phyloP scores from a whole-genome alignment of 2,888 invertebrate species.

The Caenorhabditis zanzibari region DNA sequence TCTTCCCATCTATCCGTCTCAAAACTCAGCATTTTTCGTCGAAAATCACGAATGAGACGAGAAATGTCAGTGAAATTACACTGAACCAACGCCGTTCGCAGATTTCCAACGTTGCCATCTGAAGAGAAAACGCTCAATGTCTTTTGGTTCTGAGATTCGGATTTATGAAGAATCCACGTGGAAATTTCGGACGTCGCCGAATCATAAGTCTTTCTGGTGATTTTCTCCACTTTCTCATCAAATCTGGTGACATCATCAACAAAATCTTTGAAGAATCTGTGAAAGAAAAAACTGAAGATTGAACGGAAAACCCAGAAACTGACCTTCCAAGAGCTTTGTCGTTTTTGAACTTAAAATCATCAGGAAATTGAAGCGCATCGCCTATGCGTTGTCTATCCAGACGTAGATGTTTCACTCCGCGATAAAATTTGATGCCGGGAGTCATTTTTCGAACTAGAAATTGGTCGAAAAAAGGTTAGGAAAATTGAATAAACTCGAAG shows the following conservation, averaged over 20 bases:
- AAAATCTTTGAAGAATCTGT: slow-evolving; percentile 51
- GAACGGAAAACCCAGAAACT: too few relatives aligned
- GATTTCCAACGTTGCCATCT: background rate
- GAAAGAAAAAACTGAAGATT: background rate
- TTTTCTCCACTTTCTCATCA: slow-evolving; percentile 39
- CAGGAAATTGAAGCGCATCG: slow-evolving; percentile 29
- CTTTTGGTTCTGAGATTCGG: background rate
- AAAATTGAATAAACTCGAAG: too few relatives aligned
- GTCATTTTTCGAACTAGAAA: slow-evolving; percentile 29
- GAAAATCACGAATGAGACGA: slow-evolving; percentile 38
- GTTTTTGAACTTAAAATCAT: slow-evolving; percentile 9
- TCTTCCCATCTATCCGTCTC: background rate
- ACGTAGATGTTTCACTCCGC: slow-evolving; percentile 19
- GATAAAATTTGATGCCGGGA: slow-evolving; percentile 43
- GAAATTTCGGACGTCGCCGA: slow-evolving; percentile 26
- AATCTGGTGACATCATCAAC: slow-evolving; percentile 54
- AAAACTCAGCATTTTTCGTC: slow-evolving; percentile 17
- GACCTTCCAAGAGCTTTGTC: slow-evolving; percentile 1
- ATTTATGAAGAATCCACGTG: slow-evolving; percentile 20
- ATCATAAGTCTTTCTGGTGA: slow-evolving; percentile 30
- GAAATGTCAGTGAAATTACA: slow-evolving; percentile 69
- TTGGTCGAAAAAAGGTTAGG: background rate
- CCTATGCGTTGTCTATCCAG: slow-evolving; percentile 7
- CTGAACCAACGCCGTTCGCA: slow-evolving; percentile 64
- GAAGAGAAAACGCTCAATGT: slow-evolving; percentile 35